These are phyloP conservation scores for Megaceryle alcyon DNA, from an alignment of 2,797 vertebrate genomes.

Conservation along the genomic window DNA sequence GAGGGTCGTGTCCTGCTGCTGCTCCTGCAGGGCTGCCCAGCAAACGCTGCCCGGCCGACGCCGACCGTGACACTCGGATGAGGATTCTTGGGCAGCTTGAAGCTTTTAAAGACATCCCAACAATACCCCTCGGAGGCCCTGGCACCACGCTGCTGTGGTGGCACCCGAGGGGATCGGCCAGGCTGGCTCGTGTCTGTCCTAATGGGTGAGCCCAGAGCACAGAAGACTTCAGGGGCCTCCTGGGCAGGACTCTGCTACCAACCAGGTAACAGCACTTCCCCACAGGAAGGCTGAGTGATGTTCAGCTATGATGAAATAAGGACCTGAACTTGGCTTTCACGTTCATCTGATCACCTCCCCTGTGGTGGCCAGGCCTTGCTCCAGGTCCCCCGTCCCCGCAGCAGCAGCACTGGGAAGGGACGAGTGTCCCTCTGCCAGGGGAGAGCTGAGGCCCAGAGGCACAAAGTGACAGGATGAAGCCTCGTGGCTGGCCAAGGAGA, in stretches of 20 bases:
- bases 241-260: not conserved
- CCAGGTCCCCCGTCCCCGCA: not conserved
- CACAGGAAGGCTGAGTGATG: not conserved
- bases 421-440: not conserved
- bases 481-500: not conserved
- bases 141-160: not conserved
- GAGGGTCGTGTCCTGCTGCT: not conserved
- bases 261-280: not conserved
- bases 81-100: not conserved
- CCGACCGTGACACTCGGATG: rapidly evolving
- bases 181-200: not conserved
- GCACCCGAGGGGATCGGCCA: not conserved
- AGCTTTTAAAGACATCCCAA: not conserved
- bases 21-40: too few species aligned
- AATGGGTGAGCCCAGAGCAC: not conserved
- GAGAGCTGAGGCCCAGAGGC: not conserved
- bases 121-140: not conserved
- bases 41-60: rapidly evolving
- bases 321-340: not conserved
- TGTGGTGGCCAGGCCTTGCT: not conserved
- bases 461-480: not conserved
- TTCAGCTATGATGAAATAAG: not conserved
- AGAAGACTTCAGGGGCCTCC: not conserved
- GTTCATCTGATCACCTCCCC: not conserved
- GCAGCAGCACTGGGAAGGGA: rapidly evolving